Percentiles rank a stretch among this genome's conserved stretches.
Conservation (phyloP, 2,113 vertebrate species). For the Microcebus jonahi region DNA sequence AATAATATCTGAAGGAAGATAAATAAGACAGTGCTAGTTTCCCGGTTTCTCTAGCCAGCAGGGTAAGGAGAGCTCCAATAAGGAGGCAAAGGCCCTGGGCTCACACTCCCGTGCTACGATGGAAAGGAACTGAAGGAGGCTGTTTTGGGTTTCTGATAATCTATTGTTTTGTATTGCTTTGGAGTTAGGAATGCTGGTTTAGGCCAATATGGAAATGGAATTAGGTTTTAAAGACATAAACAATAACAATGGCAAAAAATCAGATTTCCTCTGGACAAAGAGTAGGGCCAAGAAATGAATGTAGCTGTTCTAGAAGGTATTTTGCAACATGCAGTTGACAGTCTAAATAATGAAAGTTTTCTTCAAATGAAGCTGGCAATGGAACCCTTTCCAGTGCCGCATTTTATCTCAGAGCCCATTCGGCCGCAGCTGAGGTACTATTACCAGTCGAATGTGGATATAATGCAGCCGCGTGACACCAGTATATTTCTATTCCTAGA, state of each 20-base stretch:
- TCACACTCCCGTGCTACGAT: rapidly evolving
- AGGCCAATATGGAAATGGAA: background rate
- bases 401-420: slow-evolving; percentile 51
- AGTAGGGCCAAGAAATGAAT: background rate
- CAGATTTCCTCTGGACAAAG: slow-evolving; percentile 37
- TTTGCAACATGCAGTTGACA: background rate
- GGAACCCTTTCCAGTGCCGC: background rate
- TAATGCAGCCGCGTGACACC: slow-evolving; percentile 12
- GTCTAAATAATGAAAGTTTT: slow-evolving; percentile 38
- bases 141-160: background rate
- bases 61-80: rapidly evolving
- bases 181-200: slow-evolving; percentile 8
- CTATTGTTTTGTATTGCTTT: background rate
- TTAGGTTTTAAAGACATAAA: slow-evolving; percentile 47
- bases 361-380: slow-evolving; percentile 18
- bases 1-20: background rate
- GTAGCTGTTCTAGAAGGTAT: background rate
- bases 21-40: background rate
- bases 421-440: slow-evolving; percentile 68
- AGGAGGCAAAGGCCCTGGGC: background rate
- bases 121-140: background rate
- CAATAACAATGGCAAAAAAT: background rate
- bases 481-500: slow-evolving; percentile 69
- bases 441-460: slow-evolving; percentile 52
- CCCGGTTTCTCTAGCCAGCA: no score